Percentiles rank a stretch among this genome's conserved stretches.
Evolutionary conservation across 2,888 invertebrate species (phyloP).

Genomic region (Serrognathus titanus): DNA sequence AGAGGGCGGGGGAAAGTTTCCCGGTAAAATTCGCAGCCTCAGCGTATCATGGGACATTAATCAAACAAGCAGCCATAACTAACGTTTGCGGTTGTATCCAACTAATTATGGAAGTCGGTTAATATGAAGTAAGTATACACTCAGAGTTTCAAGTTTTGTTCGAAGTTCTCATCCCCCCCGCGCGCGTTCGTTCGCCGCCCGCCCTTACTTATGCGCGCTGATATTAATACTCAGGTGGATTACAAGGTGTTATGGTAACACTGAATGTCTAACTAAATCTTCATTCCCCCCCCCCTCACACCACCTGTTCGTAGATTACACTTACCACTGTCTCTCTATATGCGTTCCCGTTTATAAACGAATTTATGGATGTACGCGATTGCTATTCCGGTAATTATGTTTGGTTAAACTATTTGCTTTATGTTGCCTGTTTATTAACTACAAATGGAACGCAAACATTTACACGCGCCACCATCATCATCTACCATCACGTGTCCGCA

Average conservation of each 20-base stretch:
- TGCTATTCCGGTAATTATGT: slow-evolving; percentile 1
- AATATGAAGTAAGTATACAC: slow-evolving; percentile 1
- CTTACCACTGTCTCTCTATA: not conserved
- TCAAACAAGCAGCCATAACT: not conserved
- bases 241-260: slow-evolving; percentile 4
- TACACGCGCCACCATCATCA: too few relatives aligned
- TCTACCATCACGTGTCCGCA: too few relatives aligned
- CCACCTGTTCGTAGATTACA: not conserved
- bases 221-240: slow-evolving; percentile 15
- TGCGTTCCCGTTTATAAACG: not conserved
- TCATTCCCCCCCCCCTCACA: slow-evolving; percentile 1
- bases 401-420: not conserved
- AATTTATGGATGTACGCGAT: not conserved
- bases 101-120: slow-evolving; percentile 3
- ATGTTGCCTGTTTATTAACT: not conserved
- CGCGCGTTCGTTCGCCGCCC: slow-evolving; percentile 1
- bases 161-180: not conserved
- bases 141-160: not conserved
- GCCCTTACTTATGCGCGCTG: slow-evolving; percentile 2
- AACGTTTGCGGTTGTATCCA: slow-evolving; percentile 1
- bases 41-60: slow-evolving; percentile 4
- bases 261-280: slow-evolving; percentile 12
- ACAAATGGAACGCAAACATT: not conserved
- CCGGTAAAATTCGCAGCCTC: not conserved
- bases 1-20: not conserved